Conservation (phyloP, 2,888 invertebrate genomes). For the Acanthoscelides obtectus region DNA sequence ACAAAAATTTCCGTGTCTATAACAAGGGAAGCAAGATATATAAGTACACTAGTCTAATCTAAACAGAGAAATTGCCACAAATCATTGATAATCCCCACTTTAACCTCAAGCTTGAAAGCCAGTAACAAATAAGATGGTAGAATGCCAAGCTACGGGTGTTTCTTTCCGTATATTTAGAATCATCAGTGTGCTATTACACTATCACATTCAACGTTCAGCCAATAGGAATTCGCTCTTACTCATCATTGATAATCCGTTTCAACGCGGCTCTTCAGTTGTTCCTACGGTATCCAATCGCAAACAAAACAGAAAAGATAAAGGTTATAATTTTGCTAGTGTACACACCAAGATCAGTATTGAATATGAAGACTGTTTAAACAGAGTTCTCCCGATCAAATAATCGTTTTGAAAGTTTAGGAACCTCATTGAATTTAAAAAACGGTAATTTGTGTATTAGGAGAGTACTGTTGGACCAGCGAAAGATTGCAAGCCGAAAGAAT, state of each 20-base stretch:
- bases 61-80: too few species aligned
- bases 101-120: neutral
- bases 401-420: too few species aligned
- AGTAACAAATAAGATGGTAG: neutral
- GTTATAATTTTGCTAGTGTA: neutral
- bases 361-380: neutral
- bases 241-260: constrained; percentile 59
- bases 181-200: constrained; percentile 46
- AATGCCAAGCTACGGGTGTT: constrained; percentile 7
- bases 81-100: neutral
- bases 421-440: too few species aligned
- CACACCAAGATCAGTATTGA: neutral
- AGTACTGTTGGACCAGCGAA: too few species aligned
- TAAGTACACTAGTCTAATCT: too few species aligned
- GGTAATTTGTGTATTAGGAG: too few species aligned
- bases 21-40: too few species aligned
- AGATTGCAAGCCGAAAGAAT: too few species aligned
- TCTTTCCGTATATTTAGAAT: constrained; percentile 20
- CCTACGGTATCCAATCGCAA: constrained; percentile 39
- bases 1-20: too few species aligned
- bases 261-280: constrained; percentile 58
- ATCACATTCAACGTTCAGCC: constrained; percentile 24
- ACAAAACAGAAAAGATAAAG: neutral
- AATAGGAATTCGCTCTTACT: constrained; percentile 12
- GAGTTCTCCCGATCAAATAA: too few species aligned